Conservation (phyloP, 2,113 vertebrate genomes). For the Dasypus novemcinctus region DNA sequence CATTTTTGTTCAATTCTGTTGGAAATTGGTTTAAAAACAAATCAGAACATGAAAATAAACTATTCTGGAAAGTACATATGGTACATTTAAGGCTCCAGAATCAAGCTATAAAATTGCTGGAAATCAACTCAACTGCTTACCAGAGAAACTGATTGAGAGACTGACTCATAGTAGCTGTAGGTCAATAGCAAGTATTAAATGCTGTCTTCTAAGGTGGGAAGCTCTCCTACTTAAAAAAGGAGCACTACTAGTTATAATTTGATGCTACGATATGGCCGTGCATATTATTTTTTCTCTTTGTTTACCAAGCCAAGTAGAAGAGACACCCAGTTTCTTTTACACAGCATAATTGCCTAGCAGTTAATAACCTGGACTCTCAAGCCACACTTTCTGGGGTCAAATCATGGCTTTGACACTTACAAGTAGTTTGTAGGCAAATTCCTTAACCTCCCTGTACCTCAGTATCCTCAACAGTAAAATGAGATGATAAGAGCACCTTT, state of each 20-base stretch:
- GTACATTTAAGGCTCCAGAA: neutral
- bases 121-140: neutral
- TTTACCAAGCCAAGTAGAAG: neutral
- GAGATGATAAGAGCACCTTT: neutral
- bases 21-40: slow-evolving; percentile 32
- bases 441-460: neutral
- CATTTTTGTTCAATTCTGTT: slow-evolving; percentile 12
- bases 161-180: neutral
- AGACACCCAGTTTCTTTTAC: neutral
- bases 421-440: neutral
- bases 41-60: neutral
- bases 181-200: neutral
- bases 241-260: neutral
- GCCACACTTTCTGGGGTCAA: neutral
- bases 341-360: neutral
- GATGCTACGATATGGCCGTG: neutral
- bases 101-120: neutral
- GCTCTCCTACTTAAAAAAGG: neutral
- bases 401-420: neutral
- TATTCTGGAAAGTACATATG: neutral
- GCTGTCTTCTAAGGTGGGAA: neutral
- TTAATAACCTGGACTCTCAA: neutral
- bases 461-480: neutral
- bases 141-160: neutral
- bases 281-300: neutral